phyloP scores from a whole-genome alignment of 2,113 vertebrate species.

The Sphyrna mokarran region DNA sequence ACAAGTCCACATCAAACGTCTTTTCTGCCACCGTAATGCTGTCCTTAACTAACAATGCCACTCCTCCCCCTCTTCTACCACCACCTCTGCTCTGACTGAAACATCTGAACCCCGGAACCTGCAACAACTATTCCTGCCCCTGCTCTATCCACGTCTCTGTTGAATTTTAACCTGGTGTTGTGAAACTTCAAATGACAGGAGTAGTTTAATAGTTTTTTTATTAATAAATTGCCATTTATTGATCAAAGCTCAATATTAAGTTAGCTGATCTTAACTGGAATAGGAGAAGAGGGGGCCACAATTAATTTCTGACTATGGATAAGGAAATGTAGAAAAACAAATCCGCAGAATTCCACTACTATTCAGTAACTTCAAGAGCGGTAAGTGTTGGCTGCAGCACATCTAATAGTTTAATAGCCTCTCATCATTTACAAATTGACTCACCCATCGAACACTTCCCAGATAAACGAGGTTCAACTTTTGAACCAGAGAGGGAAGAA shows the following conservation, averaged over 20 bases:
- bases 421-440: neutral
- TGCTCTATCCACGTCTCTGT: too few relatives aligned
- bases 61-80: too few relatives aligned
- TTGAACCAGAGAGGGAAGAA: neutral
- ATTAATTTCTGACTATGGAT: neutral
- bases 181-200: neutral
- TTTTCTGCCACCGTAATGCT: too few relatives aligned
- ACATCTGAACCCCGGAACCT: too few relatives aligned
- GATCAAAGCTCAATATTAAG: neutral
- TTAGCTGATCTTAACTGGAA: neutral
- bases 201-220: neutral
- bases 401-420: neutral
- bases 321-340: neutral
- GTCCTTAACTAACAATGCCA: too few relatives aligned
- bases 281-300: neutral
- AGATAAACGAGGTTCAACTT: neutral
- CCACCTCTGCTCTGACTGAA: too few relatives aligned
- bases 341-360: neutral
- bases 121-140: too few relatives aligned
- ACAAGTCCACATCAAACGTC: too few relatives aligned
- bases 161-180: too few relatives aligned
- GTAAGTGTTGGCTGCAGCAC: neutral
- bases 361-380: neutral
- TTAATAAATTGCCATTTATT: neutral
- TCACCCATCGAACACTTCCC: neutral